Base-by-base conservation (phyloP, 1,140 invertebrate genomes). In the Nylanderia fulva region DNA sequence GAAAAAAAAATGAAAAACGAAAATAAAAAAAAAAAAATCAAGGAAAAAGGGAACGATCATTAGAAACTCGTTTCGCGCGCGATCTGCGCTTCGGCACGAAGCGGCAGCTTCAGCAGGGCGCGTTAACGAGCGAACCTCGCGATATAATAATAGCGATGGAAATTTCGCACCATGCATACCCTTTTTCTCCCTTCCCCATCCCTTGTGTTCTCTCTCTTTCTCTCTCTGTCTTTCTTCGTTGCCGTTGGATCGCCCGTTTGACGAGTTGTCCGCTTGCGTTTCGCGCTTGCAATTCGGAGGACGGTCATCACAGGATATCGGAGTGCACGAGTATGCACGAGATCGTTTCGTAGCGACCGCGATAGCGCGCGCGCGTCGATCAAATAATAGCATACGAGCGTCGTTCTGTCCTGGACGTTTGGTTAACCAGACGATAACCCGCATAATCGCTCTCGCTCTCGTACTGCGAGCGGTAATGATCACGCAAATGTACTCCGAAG, bases 401-500 rank as follows among this genome's bases (percentile, higher is more conserved):
- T 86, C 56, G 71, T 88, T 84, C 79, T 66, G 52, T 54, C 33
- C 52, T 56, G 79, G 64, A 39, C 66, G 45, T 84, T 84, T 36
- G 85, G 72, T 88, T 88, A 87, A 87, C 85, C 85, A 52, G 64
- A 69, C 54, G 86, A 88, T 87, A 87, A 88, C 86, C 85, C 69
- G 56, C 42, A 88, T 86, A 84, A 88, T 87, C 86, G 64, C 83
- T 76, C 36, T 64, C 77, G 54, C 21, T 48, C 45, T 48, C 11
- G 48, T 21, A 66, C 60, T 27, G 66, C 66, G 52, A 82, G 36
- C 39, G 54, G 77, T 88, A 87, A 88, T 84, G 72, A 84, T 84
- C 79, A 77, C 85, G 85, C 66, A 84, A 88, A 88, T 58, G 79
- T 63, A 77, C 42, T 56, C 45, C 21, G 54, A 29, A 13, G 27